Evolutionary conservation across 2,113 vertebrate genomes (phyloP).

Genomic region (Ictalurus furcatus): DNA sequence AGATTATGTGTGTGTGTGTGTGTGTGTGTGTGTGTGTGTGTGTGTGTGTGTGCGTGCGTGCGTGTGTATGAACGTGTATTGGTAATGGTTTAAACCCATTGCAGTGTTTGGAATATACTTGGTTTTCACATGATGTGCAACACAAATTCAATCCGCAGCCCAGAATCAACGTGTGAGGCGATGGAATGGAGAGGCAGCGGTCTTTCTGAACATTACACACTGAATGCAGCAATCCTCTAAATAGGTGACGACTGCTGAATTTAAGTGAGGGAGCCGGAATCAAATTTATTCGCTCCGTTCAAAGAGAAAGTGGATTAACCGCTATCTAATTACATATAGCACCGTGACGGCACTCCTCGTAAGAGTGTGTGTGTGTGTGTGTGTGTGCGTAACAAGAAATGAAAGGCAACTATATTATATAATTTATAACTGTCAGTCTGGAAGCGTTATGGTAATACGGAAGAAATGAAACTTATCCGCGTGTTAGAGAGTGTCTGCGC

Average conservation of each 20-base stretch:
- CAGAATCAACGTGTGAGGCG: background rate
- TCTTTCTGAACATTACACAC: conserved; percentile 6
- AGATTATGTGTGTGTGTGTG: background rate
- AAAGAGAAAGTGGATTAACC: conserved; percentile 68
- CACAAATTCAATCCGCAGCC: background rate
- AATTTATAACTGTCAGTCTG: background rate
- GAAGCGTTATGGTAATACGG: background rate
- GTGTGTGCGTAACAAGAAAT: background rate
- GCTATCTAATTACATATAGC: conserved; percentile 72
- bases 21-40: background rate
- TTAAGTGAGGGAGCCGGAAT: conserved; percentile 66
- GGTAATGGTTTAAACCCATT: background rate
- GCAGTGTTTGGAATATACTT: background rate
- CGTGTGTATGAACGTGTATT: background rate
- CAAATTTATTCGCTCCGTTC: conserved; percentile 71
- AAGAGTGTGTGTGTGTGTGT: conserved; percentile 58
- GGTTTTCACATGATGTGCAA: background rate
- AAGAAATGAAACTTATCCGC: background rate
- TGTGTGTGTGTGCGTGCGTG: no score
- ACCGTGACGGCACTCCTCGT: conserved; percentile 66
- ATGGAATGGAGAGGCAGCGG: background rate
- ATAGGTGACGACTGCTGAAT: conserved; percentile 54
- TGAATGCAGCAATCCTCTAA: conserved; percentile 16
- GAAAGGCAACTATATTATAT: background rate
- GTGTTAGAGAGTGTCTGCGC: background rate